These are phyloP conservation scores for Potamilus streckersoni DNA, from an alignment of 1,140 invertebrate species.

Conservation along the genomic window DNA sequence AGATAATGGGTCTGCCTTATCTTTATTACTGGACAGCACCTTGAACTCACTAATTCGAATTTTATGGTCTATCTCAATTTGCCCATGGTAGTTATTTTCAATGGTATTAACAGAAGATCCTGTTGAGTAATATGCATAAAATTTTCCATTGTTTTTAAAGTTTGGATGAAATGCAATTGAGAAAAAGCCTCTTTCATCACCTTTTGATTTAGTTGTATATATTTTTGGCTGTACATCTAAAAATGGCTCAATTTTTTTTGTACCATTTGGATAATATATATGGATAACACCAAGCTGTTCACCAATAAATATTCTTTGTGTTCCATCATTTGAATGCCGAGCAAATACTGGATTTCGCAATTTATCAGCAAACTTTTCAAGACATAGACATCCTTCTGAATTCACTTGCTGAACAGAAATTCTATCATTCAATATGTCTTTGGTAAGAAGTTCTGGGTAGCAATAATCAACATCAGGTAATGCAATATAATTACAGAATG, in stretches of 20 bases:
- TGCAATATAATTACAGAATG: slow-evolving; percentile 48
- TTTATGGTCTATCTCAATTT: slow-evolving; percentile 27
- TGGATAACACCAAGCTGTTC: slow-evolving; percentile 55
- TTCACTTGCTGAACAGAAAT: slow-evolving; percentile 38
- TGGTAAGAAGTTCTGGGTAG: slow-evolving; percentile 57
- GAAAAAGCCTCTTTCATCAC: slow-evolving; percentile 62
- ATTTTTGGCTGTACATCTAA: slow-evolving; percentile 40
- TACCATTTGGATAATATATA: slow-evolving; percentile 50
- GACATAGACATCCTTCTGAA: slow-evolving; percentile 57
- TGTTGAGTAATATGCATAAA: slow-evolving; percentile 61
- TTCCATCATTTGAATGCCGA: slow-evolving; percentile 51
- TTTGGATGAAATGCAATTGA: slow-evolving; percentile 62
- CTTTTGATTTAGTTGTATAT: slow-evolving; percentile 23
- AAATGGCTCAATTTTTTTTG: slow-evolving; percentile 39
- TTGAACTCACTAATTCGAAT: slow-evolving; percentile 59
- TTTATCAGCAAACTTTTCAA: slow-evolving; percentile 43
- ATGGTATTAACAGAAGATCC: background rate
- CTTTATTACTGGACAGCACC: slow-evolving; percentile 35
- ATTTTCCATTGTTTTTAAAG: slow-evolving; percentile 50
- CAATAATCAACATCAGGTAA: slow-evolving; percentile 59
- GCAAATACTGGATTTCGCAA: slow-evolving; percentile 56
- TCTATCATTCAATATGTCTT: slow-evolving; percentile 37
- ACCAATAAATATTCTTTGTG: slow-evolving; percentile 54
- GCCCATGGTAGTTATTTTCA: background rate
- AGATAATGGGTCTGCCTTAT: slow-evolving; percentile 39